Base-by-base conservation (phyloP, 2,113 vertebrate species). In the Gasterosteus nipponicus region DNA sequence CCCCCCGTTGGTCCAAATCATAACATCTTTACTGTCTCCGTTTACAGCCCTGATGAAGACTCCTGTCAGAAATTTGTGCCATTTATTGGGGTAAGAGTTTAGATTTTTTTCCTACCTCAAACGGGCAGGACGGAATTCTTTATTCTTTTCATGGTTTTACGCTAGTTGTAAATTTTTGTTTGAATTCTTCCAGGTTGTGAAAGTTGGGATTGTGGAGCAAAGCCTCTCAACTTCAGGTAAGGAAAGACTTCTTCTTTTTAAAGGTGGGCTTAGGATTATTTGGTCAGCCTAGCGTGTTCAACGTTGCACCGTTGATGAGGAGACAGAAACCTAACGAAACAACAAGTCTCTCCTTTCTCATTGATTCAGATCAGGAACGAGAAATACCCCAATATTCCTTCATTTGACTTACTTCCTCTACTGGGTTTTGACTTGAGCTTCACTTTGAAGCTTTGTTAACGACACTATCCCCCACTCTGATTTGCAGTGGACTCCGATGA, bases 1-100 rank as follows among this genome's bases (percentile, higher is more conserved):
- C 22, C 22, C 22, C 22, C 22, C 22, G 22, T 3, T 47, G 42
- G 7, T 35, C 54, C 6, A 14, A 56, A 80, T 83, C 63, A 83
- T 68, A 35, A 22, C 35, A 14, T 64, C 35, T 82, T n/a, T 10
- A 1, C 51, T 82, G 16, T 85, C 46, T 88, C 42, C 72, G 22
- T 80, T 60, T 77, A 62, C 87, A 89, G 96, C 93, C 95, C 96
- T 0, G 96, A 97, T 0, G 96, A 97, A 72, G 96, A 97, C 90
- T 97, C 96, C 82, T 97, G 96, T 92, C 96, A 97, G 95, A 97
- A 97, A 87, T 97, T 97, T 86, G 94, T 97, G 79, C 96, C 96
- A 12, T 97, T 97, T 81, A 96, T 97, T 31, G 96, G 96, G 96
- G 96, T 97, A 77, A 85, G 80, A 53, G 9, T 12, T 38, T 4